Evolutionary conservation across 2,113 vertebrate genomes (phyloP).

Genomic region (Callaeas wilsoni): DNA sequence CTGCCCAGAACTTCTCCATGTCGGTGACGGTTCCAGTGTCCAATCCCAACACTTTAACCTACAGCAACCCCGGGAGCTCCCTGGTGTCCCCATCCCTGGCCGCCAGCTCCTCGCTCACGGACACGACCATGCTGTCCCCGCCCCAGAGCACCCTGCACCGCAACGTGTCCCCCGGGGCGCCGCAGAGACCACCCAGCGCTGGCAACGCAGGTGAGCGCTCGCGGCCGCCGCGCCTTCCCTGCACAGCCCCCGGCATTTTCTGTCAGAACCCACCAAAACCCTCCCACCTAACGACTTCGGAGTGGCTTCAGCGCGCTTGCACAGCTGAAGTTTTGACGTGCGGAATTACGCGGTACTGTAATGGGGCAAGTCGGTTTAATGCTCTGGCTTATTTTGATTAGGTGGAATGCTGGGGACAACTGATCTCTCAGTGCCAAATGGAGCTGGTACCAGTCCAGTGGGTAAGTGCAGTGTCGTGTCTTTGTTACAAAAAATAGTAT

Average conservation of each 20-base stretch:
- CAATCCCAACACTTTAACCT: conserved; percentile 88
- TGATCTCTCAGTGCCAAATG: conserved; percentile 88
- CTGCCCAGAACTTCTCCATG: conserved; percentile 97
- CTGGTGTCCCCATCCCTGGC: conserved; percentile 86
- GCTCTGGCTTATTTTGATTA: conserved; percentile 50
- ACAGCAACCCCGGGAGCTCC: conserved; percentile 86
- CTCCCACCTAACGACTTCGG: rapidly evolving
- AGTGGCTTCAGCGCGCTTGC: rapidly evolving
- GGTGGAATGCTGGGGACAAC: conserved; percentile 85
- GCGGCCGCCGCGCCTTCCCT: not conserved
- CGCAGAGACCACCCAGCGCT: conserved; percentile 90
- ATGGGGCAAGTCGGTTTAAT: not conserved
- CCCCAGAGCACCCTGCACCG: conserved; percentile 87
- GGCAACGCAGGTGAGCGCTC: conserved; percentile 83
- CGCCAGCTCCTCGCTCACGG: conserved; percentile 83
- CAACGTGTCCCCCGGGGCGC: conserved; percentile 85
- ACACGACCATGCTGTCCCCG: conserved; percentile 91
- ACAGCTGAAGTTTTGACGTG: not conserved
- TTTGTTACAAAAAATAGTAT: not conserved
- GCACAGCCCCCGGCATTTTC: rapidly evolving
- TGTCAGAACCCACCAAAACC: rapidly evolving
- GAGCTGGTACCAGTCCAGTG: conserved; percentile 85
- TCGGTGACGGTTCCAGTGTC: conserved; percentile 96
- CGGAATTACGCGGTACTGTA: rapidly evolving
- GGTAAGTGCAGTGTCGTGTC: conserved; percentile 69